Evolutionary conservation across 2,888 invertebrate species (phyloP), one percentile per base, ranked within the genome.

Genomic region (Rotaria socialis): DNA sequence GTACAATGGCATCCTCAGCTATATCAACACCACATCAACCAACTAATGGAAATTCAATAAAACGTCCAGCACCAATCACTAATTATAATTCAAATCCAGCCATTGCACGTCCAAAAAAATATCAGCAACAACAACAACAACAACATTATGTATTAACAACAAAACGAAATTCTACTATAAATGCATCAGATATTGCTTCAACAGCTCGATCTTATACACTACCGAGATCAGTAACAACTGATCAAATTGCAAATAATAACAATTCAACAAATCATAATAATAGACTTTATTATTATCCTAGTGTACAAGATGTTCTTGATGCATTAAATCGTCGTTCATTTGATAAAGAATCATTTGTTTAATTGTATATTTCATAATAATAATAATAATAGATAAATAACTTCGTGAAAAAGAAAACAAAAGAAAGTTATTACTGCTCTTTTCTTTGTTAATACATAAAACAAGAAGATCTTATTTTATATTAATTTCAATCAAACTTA

Each of bases 331-430:
- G 80, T 80, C 47, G 80, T n/a, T 43, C 80, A 47, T 47, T 47
- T 47, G 80, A 80, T 80, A 80, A 80, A 80, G 80, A 80, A 80
- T 80, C 80, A 24, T 80, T 80, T 80, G 80, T 80, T 47, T 80
- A 80, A 6, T 35, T 47, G 47, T 80, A 74, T 74, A 41, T 74
- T 41, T 41, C 35, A 22, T 22, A 5, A 14, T 27, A 27, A 35
- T 27, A 67, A 67, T 27, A 27, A 35, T 27, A 67, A 67, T 6
- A 67, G 35, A 67, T 35, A 7, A 35, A 35, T 19, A 35, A 55
- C 19, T 55, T 55, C 10, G 55, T 55, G 22, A 55, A 22, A 55
- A 55, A 55, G 22, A 22, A 55, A 55, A 55, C 3, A 22, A 19
- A 19, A 52, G 14, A 14, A 52, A 52, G 3, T 16, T 47, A 47